These are phyloP conservation scores for Temnothorax ravouxi DNA, from an alignment of 2,888 invertebrate species.

Conservation along the genomic window DNA sequence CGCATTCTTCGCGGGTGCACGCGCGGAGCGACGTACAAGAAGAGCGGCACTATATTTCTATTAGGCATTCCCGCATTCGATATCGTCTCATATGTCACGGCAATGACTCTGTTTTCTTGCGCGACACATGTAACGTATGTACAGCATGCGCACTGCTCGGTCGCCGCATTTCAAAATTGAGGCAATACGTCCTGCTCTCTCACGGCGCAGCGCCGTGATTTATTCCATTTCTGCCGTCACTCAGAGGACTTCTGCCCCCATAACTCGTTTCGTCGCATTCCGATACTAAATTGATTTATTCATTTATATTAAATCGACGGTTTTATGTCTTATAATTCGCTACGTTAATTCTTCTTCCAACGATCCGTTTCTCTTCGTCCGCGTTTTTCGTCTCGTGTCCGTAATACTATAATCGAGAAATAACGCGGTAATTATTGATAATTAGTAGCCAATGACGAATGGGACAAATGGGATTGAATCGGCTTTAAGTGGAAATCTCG, in stretches of 20 bases:
- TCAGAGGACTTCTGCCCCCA: background rate
- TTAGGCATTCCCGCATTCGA: slow-evolving; percentile 76
- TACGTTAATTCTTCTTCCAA: too few relatives aligned
- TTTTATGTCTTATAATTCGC: background rate
- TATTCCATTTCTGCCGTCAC: slow-evolving; percentile 53
- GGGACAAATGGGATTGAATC: slow-evolving; percentile 24
- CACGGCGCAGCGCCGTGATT: slow-evolving; percentile 33
- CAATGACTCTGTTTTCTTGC: slow-evolving; percentile 84
- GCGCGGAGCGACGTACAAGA: slow-evolving; percentile 45
- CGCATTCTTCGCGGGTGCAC: slow-evolving; percentile 59
- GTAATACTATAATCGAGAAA: background rate
- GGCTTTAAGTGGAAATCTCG: slow-evolving; percentile 37
- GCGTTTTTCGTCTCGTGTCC: background rate
- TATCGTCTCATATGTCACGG: slow-evolving; percentile 84
- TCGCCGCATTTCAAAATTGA: slow-evolving; percentile 46
- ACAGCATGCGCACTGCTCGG: slow-evolving; percentile 57
- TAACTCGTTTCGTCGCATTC: slow-evolving; percentile 2
- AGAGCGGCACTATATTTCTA: slow-evolving; percentile 68
- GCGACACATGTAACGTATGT: slow-evolving; percentile 81
- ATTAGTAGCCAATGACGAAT: slow-evolving; percentile 26
- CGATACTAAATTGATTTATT: background rate
- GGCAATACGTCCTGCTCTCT: slow-evolving; percentile 46
- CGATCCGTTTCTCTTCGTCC: background rate
- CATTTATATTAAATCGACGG: background rate
- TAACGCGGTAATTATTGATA: background rate